phyloP scores from a whole-genome alignment of 92 coral and sea anemone species.

The Metridium senile region DNA sequence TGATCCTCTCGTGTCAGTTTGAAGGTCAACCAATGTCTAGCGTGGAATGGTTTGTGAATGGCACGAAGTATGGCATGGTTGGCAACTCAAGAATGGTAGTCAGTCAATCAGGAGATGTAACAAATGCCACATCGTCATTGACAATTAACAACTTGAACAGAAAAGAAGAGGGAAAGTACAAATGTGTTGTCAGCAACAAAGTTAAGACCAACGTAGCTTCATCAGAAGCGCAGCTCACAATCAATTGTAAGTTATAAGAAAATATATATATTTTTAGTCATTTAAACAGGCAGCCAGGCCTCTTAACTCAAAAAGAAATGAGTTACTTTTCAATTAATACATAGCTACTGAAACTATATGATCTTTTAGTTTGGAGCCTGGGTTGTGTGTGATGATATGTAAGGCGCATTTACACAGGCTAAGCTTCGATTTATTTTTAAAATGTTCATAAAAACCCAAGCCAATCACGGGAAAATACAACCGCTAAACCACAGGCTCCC shows the following conservation, averaged over 20 bases:
- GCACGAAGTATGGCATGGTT: no score
- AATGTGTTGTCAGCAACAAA: background rate
- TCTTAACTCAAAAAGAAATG: background rate
- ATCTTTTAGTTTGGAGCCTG: background rate
- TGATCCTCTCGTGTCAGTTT: slow-evolving; percentile 19
- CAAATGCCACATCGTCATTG: background rate
- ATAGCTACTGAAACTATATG: no score
- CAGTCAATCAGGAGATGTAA: background rate
- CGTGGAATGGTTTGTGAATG: slow-evolving; percentile 9
- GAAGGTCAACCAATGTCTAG: slow-evolving; percentile 29
- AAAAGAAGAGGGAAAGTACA: background rate
- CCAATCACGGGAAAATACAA: no score
- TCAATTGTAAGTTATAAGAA: background rate
- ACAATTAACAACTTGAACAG: background rate
- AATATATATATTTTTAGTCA: background rate
- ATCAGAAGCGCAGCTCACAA: background rate
- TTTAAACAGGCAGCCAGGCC: background rate
- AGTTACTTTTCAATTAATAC: background rate
- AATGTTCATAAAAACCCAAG: no score
- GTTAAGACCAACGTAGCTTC: background rate
- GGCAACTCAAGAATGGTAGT: slow-evolving; percentile 7
- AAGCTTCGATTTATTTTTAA: no score
- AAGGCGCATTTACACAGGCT: no score
- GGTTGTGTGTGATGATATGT: background rate
- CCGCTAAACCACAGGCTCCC: no score